Evolutionary conservation across 2,113 vertebrate genomes (phyloP).

Genomic region (Rhabdornis inornatus): DNA sequence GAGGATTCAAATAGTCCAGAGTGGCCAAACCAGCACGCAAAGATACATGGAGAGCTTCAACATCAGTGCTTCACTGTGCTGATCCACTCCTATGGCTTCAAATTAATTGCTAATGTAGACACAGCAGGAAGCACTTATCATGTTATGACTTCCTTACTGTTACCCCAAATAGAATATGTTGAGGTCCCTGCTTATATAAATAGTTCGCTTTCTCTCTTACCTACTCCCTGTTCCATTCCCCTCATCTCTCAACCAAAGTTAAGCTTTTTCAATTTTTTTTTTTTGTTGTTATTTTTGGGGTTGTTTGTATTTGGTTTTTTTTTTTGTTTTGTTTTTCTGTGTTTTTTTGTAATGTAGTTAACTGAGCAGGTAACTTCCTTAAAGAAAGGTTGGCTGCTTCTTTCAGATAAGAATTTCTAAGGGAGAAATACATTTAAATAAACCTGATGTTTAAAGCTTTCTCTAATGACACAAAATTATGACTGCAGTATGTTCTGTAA

Average conservation of each 20-base stretch:
- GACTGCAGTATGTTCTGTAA: conserved; percentile 1
- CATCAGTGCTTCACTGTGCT: not conserved
- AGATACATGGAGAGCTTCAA: accelerated
- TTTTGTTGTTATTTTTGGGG: not conserved
- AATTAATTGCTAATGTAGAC: not conserved
- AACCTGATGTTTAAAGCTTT: conserved; percentile 12
- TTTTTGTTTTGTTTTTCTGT: not conserved
- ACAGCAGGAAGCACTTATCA: not conserved
- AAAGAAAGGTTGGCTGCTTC: conserved; percentile 16
- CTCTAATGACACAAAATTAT: conserved; percentile 27
- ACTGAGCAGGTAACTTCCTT: conserved; percentile 16
- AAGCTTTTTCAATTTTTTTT: not conserved
- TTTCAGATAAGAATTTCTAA: conserved; percentile 14
- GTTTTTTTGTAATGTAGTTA: not conserved
- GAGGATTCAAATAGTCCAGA: not conserved
- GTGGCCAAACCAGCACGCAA: not conserved
- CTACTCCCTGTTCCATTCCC: not conserved
- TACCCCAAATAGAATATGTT: not conserved
- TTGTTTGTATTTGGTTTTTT: not conserved
- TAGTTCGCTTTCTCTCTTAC: not conserved
- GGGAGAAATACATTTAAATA: conserved; percentile 12
- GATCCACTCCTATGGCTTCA: not conserved
- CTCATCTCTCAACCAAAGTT: not conserved
- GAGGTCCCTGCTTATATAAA: not conserved
- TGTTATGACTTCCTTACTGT: not conserved